Evolutionary conservation across 2,113 vertebrate species (phyloP), one percentile per base, ranked within the genome.

Genomic region (Panthera tigris): DNA sequence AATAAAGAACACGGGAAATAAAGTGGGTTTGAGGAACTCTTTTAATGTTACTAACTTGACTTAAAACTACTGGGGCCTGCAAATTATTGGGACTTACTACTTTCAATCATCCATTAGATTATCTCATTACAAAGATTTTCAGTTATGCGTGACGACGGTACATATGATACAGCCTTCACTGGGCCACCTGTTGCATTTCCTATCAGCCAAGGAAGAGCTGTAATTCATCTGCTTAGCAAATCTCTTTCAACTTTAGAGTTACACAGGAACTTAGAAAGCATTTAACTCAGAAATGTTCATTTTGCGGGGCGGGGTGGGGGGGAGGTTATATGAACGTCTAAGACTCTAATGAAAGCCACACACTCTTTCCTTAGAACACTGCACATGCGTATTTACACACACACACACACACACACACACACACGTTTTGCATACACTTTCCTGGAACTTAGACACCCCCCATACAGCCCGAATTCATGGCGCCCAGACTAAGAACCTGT

Each of bases 1-100:
- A 74, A 94, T 73, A 83, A 91, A 85, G 36, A 89, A 66, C 18
- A 81, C 23, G 74, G 48, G 81, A 96, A 95, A 96, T 81, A 83
- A 71, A 92, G 9, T 71, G 10, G n/a, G 10, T n/a, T 95, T 85
- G 12, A 90, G 85, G 25, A 96, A 89, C 94, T 78, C 66, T 85
- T 95, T 95, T 82, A 90, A 18, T 33, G 71, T 84, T 93, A 76
- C 19, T 89, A 91, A 78, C 1, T 19, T 81, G 13, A 81, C 61
- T 92, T 73, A 92, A 93, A 92, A 90, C 76, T 88, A 73, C 94
- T 73, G 7, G 27, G 52, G 13, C 25, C 78, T 80, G 19, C 21
- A 86, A 61, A 29, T 76, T 91, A 66, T 68, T 79, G 6, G 29
- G 41, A 6, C 76, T 91, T 85, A 95, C 85, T 96, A 89, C 13